Evolutionary conservation across 2,888 invertebrate genomes (phyloP), one percentile per base, ranked within the genome.

Genomic region (Andrena dorsata): DNA sequence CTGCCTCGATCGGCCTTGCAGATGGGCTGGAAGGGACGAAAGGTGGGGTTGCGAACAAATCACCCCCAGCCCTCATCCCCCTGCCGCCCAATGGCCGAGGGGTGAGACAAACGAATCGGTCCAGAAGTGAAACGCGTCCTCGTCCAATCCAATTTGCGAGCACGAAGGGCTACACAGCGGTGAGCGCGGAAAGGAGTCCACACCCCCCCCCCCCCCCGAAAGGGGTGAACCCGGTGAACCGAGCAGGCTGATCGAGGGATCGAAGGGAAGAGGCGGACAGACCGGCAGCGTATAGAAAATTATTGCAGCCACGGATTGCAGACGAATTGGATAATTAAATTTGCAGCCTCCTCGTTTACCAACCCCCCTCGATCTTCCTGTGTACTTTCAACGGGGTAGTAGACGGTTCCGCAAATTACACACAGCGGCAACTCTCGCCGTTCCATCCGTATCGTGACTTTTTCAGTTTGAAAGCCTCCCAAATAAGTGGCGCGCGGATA

Each of bases 301-400:
- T 90, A 90, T 90, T 88, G 88, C 89, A 83, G 77, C 63, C 82
- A 76, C 82, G 88, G 86, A 88, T 89, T 87, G 88, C 86, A 88
- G 84, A 76, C 85, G 87, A 84, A 89, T 89, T 82, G 87, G 88
- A 88, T 90, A 90, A 90, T 90, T 90, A 90, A 90, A 90, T 90
- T 90, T 90, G 83, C 88, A 87, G 85, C 80, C 80, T 72, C 76
- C 80, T 80, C 83, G 76, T 75, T 72, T 75, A 70, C 23, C 35
- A 16, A 10, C 70, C n/a, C 30, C 30, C 69, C 73, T 79, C 66
- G 79, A 81, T 88, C 80, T 82, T 76, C 87, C 6, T 23, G 35
- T 20, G 30, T 8, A n/a, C 76, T 80, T 66, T 53, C n/a, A n/a
- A 16, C 2, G n/a, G 2, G 20, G 5, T 53, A 41, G 41, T 16